Conservation (phyloP, 2,113 vertebrate genomes). For the Campylomormyrus numenius region DNA sequence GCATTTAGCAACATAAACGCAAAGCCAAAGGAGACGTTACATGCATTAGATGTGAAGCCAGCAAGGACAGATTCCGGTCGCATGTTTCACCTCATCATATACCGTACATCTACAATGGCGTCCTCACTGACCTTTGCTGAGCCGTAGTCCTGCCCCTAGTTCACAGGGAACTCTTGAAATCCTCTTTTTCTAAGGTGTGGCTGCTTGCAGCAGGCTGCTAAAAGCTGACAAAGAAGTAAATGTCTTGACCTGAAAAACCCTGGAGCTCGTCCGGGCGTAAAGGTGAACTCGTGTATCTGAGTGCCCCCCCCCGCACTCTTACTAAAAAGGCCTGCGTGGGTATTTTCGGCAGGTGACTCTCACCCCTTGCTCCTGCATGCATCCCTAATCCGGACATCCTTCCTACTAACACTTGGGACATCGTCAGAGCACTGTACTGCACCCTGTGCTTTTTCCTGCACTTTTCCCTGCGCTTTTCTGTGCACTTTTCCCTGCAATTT, state of each 20-base stretch:
- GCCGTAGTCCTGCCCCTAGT: neutral
- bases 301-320: neutral
- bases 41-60: neutral
- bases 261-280: neutral
- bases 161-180: constrained; percentile 2
- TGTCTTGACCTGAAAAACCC: neutral
- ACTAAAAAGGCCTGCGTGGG: neutral
- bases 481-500: neutral
- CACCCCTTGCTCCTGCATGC: neutral
- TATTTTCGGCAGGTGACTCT: neutral
- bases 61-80: neutral
- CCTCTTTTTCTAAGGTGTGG: neutral
- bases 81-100: neutral
- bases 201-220: neutral
- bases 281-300: neutral
- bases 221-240: neutral
- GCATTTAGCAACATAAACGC: neutral
- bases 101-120: neutral
- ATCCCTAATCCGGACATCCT: neutral
- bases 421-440: neutral
- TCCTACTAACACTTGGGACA: neutral
- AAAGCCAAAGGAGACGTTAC: neutral
- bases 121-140: neutral
- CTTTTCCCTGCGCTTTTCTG: neutral
- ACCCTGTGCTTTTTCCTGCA: neutral